Base-by-base conservation (phyloP, 2,888 invertebrate genomes). In the Galerucella pusilla region DNA sequence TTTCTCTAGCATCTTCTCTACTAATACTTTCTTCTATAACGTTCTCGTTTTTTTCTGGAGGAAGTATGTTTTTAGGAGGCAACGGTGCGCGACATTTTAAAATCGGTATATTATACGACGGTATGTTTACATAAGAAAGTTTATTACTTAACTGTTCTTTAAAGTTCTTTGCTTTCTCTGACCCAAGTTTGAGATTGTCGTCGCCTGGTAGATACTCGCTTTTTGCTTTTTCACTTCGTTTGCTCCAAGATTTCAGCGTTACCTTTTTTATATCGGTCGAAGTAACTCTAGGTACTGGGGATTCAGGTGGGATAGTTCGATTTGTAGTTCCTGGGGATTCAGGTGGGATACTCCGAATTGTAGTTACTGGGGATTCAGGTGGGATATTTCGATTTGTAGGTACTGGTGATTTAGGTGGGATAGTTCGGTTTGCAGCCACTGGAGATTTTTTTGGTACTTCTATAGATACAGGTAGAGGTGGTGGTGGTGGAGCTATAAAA, bases 101-200 rank as follows among this genome's bases (percentile, higher is more conserved):
- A 25, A 20, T 46, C 66, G 28, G 45, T 12, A 79, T 71, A 70
- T 74, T 71, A 70, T 74, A 74, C 12, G 28, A 65, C 11, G 80
- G 79, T 14, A 20, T 2, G 2, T 70, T 54, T 42, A 68, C 78
- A 65, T 78, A 76, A 67, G 78, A 76, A 25, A 84, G 72, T 67
- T 79, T 81, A 65, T 80, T 73, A 64, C 78, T 79, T 42, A 85
- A 78, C 64, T 79, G 78, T 71, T 80, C 77, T 68, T 74, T 75
- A 70, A 85, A 85, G 7, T 75, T 69, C 65, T 81, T 79, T 71
- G 81, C 81, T 72, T 83, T 79, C 6, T 77, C 78, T 9, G 83
- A 77, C 16, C 80, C 80, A 0, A 80, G 78, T 77, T 78, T 82
- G 42, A 84, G 68, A 77, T 84, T 82, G 63, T 78, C 78, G 68